Evolutionary conservation across 2,113 vertebrate species (phyloP).

Genomic region (Sarotherodon lohbergeri): DNA sequence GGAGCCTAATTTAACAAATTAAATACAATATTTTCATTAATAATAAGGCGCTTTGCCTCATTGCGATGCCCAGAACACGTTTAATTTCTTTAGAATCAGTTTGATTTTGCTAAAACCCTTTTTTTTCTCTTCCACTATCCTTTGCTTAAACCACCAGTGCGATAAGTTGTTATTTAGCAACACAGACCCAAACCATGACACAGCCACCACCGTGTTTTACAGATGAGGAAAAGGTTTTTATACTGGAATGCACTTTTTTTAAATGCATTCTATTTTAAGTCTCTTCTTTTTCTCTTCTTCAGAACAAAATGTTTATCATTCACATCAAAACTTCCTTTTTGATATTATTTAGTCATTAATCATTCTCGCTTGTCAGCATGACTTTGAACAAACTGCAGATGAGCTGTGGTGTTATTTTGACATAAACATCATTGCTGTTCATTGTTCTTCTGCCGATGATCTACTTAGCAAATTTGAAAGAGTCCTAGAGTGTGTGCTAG

Average conservation of each 20-base stretch:
- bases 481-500: neutral
- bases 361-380: neutral
- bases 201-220: neutral
- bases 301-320: neutral
- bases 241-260: neutral
- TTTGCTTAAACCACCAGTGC: neutral
- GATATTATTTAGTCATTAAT: neutral
- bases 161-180: neutral
- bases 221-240: neutral
- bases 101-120: neutral
- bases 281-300: neutral
- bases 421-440: accelerated
- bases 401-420: neutral
- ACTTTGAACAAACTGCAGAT: neutral
- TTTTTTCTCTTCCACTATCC: neutral
- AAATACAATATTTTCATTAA: neutral
- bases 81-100: neutral
- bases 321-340: neutral
- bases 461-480: neutral
- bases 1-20: neutral
- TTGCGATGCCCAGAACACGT: neutral
- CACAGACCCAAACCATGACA: neutral
- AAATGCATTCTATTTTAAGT: neutral
- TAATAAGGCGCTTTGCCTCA: neutral
- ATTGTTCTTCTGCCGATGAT: neutral